Conservation (phyloP, 2,797 vertebrate genomes). For the Margarornis squamiger region DNA sequence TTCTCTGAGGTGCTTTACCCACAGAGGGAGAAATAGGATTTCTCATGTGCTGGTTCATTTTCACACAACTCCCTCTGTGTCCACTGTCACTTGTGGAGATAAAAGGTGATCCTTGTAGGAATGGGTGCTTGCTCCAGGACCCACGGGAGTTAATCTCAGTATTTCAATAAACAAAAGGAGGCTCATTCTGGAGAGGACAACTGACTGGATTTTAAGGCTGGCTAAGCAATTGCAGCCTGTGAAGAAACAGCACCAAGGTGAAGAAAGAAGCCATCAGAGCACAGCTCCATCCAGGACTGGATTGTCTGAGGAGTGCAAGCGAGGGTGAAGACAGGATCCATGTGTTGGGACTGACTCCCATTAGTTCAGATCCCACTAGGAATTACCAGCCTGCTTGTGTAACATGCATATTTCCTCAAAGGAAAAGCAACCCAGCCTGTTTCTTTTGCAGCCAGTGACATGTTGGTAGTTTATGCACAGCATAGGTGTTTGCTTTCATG, state of each 20-base stretch:
- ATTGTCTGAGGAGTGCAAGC: background rate
- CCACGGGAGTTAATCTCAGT: background rate
- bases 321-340: background rate
- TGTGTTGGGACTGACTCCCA: background rate
- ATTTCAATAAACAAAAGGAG: background rate
- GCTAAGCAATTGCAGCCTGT: background rate
- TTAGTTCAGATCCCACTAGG: background rate
- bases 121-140: background rate
- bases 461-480: background rate
- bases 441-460: background rate
- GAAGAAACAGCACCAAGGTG: background rate
- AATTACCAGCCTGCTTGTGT: background rate
- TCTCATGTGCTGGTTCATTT: background rate
- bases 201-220: background rate
- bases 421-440: background rate
- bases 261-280: background rate
- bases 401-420: accelerated
- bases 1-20: background rate
- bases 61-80: background rate
- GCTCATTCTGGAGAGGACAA: background rate
- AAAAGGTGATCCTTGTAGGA: background rate
- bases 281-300: background rate
- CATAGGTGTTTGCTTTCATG: constrained; percentile 50
- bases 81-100: background rate
- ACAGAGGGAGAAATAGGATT: background rate